Conservation (phyloP, 2,113 vertebrate genomes). For the Heterotilapia buettikoferi region DNA sequence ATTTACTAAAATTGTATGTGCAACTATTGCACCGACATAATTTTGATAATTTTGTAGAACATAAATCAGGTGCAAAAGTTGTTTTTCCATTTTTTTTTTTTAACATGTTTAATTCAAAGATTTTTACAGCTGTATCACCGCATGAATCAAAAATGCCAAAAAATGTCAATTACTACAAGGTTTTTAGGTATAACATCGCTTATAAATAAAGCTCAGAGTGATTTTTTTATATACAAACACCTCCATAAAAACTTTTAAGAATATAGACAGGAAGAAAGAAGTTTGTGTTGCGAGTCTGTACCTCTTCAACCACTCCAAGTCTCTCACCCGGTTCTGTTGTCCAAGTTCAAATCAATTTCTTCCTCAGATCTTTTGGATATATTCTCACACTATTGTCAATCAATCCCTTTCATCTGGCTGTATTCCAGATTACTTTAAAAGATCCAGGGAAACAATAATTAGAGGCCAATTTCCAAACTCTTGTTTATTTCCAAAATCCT, state of each 20-base stretch:
- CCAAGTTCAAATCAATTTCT: neutral
- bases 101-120: accelerated
- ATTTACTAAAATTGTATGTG: neutral
- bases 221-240: neutral
- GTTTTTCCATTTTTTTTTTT: neutral
- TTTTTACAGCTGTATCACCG: neutral
- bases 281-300: neutral
- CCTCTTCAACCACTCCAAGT: neutral
- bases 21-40: accelerated
- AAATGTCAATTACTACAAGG: neutral
- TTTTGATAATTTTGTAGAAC: neutral
- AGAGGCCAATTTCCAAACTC: accelerated
- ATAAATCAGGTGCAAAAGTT: neutral
- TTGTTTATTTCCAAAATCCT: neutral
- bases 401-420: neutral
- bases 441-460: neutral
- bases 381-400: neutral
- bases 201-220: neutral
- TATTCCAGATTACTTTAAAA: neutral
- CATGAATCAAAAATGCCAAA: neutral
- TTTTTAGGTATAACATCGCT: accelerated
- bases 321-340: neutral
- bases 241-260: neutral
- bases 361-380: neutral
- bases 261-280: accelerated